A percentile compares a stretch with the other conserved stretches of the same genome.
phyloP scores from a whole-genome alignment of 2,797 vertebrate species.

The Anabas testudineus region DNA sequence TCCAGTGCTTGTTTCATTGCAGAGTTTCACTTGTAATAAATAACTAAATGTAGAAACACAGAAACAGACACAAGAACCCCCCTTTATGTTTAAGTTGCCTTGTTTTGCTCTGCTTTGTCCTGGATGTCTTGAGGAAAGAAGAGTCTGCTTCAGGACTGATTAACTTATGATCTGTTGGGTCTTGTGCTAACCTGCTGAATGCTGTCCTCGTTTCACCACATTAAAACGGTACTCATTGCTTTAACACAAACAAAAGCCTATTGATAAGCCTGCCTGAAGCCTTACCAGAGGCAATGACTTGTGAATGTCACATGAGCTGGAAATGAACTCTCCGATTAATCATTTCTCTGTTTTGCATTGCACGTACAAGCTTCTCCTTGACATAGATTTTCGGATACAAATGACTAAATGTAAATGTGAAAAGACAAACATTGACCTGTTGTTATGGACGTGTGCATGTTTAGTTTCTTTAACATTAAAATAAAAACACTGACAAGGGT shows the following conservation, averaged over 20 bases:
- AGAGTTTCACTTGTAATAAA: background rate
- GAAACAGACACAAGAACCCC: background rate
- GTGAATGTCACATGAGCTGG: conserved; percentile 64
- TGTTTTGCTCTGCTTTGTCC: too few relatives aligned
- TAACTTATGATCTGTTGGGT: conserved; percentile 49
- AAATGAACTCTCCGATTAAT: conserved; percentile 27
- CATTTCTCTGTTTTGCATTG: conserved; percentile 7
- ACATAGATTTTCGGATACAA: too few relatives aligned
- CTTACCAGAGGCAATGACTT: conserved; percentile 43
- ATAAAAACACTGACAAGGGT: background rate
- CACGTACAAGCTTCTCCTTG: background rate
- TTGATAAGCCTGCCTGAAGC: conserved; percentile 43
- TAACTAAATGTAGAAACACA: background rate
- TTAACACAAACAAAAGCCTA: conserved; percentile 53
- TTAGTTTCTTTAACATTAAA: background rate
- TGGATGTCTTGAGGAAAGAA: conserved; percentile 1
- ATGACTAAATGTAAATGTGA: too few relatives aligned
- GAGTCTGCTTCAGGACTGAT: conserved; percentile 38
- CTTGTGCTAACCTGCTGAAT: conserved; percentile 51
- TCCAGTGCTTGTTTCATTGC: background rate
- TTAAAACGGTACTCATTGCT: conserved; percentile 42
- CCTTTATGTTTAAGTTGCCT: background rate
- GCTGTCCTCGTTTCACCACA: conserved; percentile 29
- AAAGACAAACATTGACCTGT: background rate
- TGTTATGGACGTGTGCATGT: background rate